phyloP scores from a whole-genome alignment of 2,888 invertebrate species.

The Hymenopus coronatus region DNA sequence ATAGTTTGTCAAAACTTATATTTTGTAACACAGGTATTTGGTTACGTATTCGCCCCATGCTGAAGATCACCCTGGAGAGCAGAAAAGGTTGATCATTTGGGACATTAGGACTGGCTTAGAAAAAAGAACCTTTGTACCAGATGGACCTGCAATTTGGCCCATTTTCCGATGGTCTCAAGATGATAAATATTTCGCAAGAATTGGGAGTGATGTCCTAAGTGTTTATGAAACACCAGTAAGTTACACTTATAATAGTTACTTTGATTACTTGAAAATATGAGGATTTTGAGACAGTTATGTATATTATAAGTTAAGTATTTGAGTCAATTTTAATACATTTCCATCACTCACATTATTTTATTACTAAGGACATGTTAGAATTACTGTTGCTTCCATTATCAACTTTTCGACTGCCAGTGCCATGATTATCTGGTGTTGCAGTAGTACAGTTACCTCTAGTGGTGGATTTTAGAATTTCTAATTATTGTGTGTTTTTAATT shows the following conservation, averaged over 20 bases:
- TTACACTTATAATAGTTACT: slow-evolving; percentile 26
- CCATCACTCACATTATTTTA: too few species aligned
- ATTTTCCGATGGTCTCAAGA: slow-evolving; percentile 97
- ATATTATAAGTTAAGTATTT: too few species aligned
- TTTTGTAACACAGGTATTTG: slow-evolving; percentile 60
- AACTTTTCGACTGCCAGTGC: too few species aligned
- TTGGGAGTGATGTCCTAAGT: slow-evolving; percentile 79
- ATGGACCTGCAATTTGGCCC: slow-evolving; percentile 75
- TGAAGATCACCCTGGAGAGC: slow-evolving; percentile 50
- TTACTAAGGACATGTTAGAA: too few species aligned
- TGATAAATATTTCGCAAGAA: slow-evolving; percentile 89
- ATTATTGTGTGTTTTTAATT: too few species aligned
- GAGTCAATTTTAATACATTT: too few species aligned
- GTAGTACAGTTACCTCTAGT: too few species aligned
- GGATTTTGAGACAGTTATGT: too few species aligned
- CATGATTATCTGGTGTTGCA: too few species aligned
- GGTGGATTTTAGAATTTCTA: too few species aligned
- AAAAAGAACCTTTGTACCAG: slow-evolving; percentile 85
- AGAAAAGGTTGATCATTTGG: slow-evolving; percentile 91
- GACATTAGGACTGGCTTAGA: slow-evolving; percentile 93
- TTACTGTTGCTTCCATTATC: too few species aligned
- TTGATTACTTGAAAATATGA: too few species aligned
- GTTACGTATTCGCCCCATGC: slow-evolving; percentile 89
- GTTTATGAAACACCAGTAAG: slow-evolving; percentile 90
- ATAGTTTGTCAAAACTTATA: neutral